These are phyloP conservation scores for Sprattus sprattus DNA, from an alignment of 2,113 vertebrate species.

Conservation along the genomic window DNA sequence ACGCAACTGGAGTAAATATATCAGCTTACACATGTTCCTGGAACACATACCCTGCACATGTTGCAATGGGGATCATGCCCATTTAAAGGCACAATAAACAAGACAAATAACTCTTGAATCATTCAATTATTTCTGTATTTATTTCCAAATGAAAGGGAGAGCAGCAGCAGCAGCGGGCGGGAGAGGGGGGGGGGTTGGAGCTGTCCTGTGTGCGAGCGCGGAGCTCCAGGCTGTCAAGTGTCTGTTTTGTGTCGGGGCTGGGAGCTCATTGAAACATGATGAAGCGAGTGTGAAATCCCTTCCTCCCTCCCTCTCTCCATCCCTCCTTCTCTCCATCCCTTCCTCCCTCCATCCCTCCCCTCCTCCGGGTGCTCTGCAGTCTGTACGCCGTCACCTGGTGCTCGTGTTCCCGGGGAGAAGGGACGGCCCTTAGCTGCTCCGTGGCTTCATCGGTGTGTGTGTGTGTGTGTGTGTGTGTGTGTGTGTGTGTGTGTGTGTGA, in stretches of 20 bases:
- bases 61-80: conserved; percentile 57
- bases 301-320: conserved; percentile 2
- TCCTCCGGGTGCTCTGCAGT: conserved; percentile 25
- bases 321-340: too few species aligned
- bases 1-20: conserved; percentile 60
- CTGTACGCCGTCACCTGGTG: conserved; percentile 49
- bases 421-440: not conserved
- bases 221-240: not conserved
- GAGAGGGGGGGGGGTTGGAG: conserved; percentile 28
- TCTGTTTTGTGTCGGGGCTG: conserved; percentile 50
- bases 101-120: conserved; percentile 53
- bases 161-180: conserved; percentile 32
- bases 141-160: conserved; percentile 37
- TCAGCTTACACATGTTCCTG: conserved; percentile 62
- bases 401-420: not conserved
- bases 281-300: conserved; percentile 51
- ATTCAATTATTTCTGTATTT: conserved; percentile 54
- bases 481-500: too few species aligned
- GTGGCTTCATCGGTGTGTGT: not conserved
- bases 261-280: conserved; percentile 44
- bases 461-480: too few species aligned
- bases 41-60: conserved; percentile 39
- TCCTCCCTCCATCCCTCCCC: not conserved
- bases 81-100: conserved; percentile 51
- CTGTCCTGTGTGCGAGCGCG: conserved; percentile 25